These are phyloP conservation scores for Machimus rusticus DNA, from an alignment of 2,888 invertebrate genomes.

Conservation along the genomic window DNA sequence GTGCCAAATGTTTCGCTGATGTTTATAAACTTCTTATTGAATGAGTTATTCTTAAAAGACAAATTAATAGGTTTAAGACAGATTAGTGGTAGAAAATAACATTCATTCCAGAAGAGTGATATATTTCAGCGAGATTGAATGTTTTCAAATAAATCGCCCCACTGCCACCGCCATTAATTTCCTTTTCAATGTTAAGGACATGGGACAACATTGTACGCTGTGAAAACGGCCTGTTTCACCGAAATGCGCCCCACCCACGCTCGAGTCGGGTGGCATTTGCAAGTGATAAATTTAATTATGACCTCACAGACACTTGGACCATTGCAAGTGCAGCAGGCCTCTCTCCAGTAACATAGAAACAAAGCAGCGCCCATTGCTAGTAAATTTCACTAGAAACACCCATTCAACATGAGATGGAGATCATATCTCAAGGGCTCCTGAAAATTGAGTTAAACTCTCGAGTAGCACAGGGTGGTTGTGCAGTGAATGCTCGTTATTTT, in stretches of 20 bases:
- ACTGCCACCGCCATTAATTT: not conserved
- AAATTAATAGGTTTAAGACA: too few species aligned
- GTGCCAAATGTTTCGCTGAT: too few species aligned
- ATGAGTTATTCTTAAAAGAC: too few species aligned
- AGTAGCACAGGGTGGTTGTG: not conserved
- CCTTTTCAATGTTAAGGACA: not conserved
- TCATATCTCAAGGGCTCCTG: slow-evolving; percentile 14
- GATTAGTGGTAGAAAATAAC: not conserved
- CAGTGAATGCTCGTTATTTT: not conserved
- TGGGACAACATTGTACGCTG: not conserved
- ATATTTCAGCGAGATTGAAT: not conserved
- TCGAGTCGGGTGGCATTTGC: not conserved
- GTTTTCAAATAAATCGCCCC: not conserved
- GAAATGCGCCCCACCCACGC: not conserved
- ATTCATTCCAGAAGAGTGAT: not conserved
- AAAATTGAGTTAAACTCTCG: slow-evolving; percentile 2
- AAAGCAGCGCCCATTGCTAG: not conserved
- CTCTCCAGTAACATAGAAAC: not conserved
- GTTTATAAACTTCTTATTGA: too few species aligned
- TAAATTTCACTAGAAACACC: slow-evolving; percentile 10
- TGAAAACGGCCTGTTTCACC: not conserved
- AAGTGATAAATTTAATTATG: slow-evolving; percentile 26
- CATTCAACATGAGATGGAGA: slow-evolving; percentile 14
- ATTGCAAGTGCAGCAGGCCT: not conserved
- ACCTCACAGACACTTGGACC: not conserved